phyloP scores from a whole-genome alignment of 30 jellyfish, hydroid and myxozoan species.

The Sanderia malayensis region DNA sequence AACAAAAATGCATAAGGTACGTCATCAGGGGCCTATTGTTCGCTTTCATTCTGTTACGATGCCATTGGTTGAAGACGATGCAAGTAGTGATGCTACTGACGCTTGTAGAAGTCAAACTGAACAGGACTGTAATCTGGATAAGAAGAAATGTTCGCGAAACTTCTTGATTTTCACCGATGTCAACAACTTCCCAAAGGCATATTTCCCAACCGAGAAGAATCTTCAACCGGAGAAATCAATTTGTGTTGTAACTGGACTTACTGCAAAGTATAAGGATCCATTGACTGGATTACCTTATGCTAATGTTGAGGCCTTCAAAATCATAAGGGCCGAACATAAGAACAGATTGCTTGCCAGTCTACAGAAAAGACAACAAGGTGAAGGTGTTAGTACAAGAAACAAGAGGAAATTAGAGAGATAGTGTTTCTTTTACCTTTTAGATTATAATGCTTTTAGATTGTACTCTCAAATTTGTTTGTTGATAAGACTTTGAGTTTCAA shows the following conservation, averaged over 20 bases:
- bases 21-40: constrained; percentile 75
- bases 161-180: constrained; percentile 82
- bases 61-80: constrained; percentile 72
- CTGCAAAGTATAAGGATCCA: constrained; percentile 90
- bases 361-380: not conserved
- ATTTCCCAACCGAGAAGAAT: constrained; percentile 56
- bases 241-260: constrained; percentile 79
- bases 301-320: constrained; percentile 65
- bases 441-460: too few relatives aligned
- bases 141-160: constrained; percentile 70
- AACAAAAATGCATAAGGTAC: constrained; percentile 75
- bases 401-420: constrained; percentile 19
- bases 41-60: constrained; percentile 82
- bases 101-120: not conserved
- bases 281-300: constrained; percentile 87
- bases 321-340: constrained; percentile 68
- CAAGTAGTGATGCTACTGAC: constrained; percentile 5
- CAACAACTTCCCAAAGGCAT: constrained; percentile 70
- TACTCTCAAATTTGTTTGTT: too few relatives aligned
- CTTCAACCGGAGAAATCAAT: constrained; percentile 56
- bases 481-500: too few relatives aligned
- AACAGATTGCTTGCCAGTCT: not conserved
- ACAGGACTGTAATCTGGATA: not conserved
- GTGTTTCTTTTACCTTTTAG: too few relatives aligned
- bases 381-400: constrained; percentile 11